Evolutionary conservation across 2,113 vertebrate species (phyloP).

Genomic region (Tyto alba): DNA sequence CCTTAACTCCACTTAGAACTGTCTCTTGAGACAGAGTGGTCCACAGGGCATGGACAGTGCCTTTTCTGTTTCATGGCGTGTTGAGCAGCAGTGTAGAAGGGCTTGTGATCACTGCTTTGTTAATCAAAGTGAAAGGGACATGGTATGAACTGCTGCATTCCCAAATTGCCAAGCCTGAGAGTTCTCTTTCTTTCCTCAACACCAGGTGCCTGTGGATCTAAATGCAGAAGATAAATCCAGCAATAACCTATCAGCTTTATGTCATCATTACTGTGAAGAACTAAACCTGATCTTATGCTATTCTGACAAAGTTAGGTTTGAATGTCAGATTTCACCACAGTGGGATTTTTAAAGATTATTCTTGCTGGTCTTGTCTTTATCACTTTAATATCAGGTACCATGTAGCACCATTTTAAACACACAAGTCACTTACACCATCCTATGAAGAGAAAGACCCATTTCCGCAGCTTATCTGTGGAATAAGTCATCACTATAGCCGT

Average conservation of each 20-base stretch:
- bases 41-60: not conserved
- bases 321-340: not conserved
- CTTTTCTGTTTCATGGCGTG: not conserved
- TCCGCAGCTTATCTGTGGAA: slow-evolving; percentile 91
- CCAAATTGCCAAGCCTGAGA: not conserved
- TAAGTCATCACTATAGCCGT: slow-evolving; percentile 98
- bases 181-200: not conserved
- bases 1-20: not conserved
- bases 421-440: slow-evolving; percentile 90
- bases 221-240: not conserved
- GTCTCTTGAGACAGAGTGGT: not conserved
- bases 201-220: not conserved
- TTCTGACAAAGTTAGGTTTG: not conserved
- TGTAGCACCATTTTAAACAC: not conserved
- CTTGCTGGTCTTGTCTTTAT: not conserved
- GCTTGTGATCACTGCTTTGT: not conserved
- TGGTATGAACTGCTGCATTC: not conserved
- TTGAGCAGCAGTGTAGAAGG: not conserved
- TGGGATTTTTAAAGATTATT: not conserved
- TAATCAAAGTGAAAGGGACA: not conserved
- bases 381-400: not conserved
- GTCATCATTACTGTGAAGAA: not conserved
- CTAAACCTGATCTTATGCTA: not conserved
- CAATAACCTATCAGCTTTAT: not conserved
- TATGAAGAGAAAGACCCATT: slow-evolving; percentile 97